A percentile compares a stretch with the other conserved stretches of the same genome.
phyloP scores from a whole-genome alignment of 1,140 invertebrate species.

The Dreissena polymorpha region DNA sequence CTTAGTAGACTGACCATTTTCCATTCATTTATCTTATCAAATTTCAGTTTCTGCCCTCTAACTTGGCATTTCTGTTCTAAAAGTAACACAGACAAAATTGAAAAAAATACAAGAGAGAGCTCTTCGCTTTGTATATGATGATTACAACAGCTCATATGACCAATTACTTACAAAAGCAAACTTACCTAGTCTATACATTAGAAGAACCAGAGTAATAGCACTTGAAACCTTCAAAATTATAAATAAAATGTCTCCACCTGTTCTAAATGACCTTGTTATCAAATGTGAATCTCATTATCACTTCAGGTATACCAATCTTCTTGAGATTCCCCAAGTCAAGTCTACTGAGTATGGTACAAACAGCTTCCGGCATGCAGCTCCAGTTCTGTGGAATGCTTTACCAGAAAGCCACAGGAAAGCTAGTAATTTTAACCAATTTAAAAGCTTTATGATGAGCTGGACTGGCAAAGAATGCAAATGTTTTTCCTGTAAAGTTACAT shows the following conservation, averaged over 20 bases:
- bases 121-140: neutral
- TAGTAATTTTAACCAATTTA: neutral
- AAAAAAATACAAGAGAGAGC: conserved; percentile 5
- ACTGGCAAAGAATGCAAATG: no score
- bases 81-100: neutral
- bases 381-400: conserved; percentile 1
- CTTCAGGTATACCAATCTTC: conserved; percentile 24
- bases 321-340: neutral
- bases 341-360: conserved; percentile 31
- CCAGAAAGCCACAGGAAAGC: conserved; percentile 35
- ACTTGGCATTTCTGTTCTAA: neutral
- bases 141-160: no score
- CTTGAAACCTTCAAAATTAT: conserved; percentile 29
- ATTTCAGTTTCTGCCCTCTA: conserved; percentile 34
- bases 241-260: conserved; percentile 13
- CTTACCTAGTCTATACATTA: neutral
- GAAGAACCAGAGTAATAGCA: conserved; percentile 12
- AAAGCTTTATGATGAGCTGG: no score
- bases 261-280: conserved; percentile 8
- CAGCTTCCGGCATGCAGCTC: neutral
- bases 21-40: conserved; percentile 32
- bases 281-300: neutral
- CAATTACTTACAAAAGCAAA: no score
- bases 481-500: no score
- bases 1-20: conserved; percentile 27